Conservation (phyloP, 2,113 vertebrate species). For the Epinephelus lanceolatus region DNA sequence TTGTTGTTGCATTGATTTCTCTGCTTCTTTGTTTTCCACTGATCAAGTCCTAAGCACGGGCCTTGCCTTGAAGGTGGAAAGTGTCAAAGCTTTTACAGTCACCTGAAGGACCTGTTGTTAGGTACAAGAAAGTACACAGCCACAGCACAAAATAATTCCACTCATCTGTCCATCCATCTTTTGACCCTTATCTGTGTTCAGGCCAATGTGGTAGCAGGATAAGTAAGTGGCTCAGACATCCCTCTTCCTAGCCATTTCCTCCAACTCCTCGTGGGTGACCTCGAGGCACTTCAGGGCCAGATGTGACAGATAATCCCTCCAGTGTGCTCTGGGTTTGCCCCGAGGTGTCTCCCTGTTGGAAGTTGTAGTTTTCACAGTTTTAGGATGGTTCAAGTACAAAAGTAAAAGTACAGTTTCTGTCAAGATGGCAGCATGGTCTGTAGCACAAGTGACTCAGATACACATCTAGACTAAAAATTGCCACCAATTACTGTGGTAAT, state of each 20-base stretch:
- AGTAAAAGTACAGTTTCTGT: neutral
- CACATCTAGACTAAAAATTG: neutral
- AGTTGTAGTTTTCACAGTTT: neutral
- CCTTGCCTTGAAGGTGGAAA: conserved; percentile 3
- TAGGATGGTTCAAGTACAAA: neutral
- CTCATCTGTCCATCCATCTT: conserved; percentile 15
- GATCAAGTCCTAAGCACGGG: conserved; percentile 20
- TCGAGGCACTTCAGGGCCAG: neutral
- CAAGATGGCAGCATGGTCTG: too few species aligned
- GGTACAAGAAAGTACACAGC: neutral
- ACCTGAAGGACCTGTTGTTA: conserved; percentile 11
- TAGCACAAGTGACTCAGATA: neutral
- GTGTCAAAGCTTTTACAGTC: conserved; percentile 17
- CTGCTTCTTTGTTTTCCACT: conserved; percentile 43
- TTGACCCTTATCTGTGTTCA: neutral
- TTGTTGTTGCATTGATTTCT: conserved; percentile 67
- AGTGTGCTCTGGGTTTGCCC: neutral
- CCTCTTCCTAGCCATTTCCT: neutral
- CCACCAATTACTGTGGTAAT: neutral
- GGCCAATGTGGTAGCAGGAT: neutral
- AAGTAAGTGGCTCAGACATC: neutral
- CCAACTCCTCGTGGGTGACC: neutral
- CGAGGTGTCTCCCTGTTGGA: neutral
- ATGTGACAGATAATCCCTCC: neutral
- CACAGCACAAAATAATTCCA: conserved; percentile 7